phyloP scores from a whole-genome alignment of 2,113 vertebrate genomes.

The Peromyscus polionotus region DNA sequence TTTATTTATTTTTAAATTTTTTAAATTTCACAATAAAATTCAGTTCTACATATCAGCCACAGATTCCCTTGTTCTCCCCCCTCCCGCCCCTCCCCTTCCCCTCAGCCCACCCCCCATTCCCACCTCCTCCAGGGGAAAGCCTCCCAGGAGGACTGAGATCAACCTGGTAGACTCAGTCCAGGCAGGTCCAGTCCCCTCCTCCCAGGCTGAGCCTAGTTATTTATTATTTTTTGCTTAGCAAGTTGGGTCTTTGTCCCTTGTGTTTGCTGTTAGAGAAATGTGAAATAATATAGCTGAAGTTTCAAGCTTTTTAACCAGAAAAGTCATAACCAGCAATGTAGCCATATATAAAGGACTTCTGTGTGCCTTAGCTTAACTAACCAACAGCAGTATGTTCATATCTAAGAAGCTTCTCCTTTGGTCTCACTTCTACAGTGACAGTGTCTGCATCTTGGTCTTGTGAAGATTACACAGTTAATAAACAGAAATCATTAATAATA shows the following conservation, averaged over 20 bases:
- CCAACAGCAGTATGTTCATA: not conserved
- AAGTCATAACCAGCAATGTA: not conserved
- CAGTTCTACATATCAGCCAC: too few species aligned
- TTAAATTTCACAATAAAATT: too few species aligned
- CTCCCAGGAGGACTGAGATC: too few species aligned
- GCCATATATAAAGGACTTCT: not conserved
- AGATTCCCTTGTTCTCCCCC: too few species aligned
- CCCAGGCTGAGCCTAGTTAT: too few species aligned
- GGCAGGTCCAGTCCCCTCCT: too few species aligned
- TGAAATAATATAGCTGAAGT: not conserved
- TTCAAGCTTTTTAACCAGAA: not conserved
- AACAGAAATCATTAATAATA: not conserved
- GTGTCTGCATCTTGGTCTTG: not conserved
- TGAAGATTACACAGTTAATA: not conserved
- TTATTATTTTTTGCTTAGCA: not conserved
- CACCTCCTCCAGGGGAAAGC: too few species aligned
- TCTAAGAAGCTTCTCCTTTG: not conserved
- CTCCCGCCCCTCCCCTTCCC: too few species aligned
- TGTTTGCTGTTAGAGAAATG: not conserved
- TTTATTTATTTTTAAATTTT: not conserved
- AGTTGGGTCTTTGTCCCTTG: not conserved
- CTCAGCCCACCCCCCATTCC: too few species aligned
- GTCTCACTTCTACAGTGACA: not conserved
- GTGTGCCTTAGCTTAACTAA: not conserved
- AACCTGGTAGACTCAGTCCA: too few species aligned